These are phyloP conservation scores for Noctua janthina DNA, from an alignment of 2,888 invertebrate genomes.

Conservation along the genomic window DNA sequence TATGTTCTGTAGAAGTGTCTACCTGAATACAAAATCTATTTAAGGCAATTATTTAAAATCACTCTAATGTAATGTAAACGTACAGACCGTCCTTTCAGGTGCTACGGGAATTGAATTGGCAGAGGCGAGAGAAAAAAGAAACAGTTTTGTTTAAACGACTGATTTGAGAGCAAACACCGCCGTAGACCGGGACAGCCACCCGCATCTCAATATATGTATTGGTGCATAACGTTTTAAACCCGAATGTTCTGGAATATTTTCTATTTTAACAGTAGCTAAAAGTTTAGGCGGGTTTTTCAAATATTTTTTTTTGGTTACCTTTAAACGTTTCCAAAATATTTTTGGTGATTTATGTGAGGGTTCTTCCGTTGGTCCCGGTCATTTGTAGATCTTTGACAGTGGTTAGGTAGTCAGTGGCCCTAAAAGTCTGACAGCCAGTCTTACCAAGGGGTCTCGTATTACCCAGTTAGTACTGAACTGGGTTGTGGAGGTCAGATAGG, in stretches of 20 bases:
- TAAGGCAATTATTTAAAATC: slow-evolving; percentile 60
- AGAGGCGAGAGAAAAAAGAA: slow-evolving; percentile 81
- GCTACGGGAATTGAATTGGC: slow-evolving; percentile 82
- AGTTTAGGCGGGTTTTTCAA: slow-evolving; percentile 2
- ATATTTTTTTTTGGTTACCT: neutral
- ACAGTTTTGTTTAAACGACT: slow-evolving; percentile 87
- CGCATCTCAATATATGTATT: slow-evolving; percentile 81
- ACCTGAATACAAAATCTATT: slow-evolving; percentile 38
- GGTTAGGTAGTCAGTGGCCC: too few species aligned
- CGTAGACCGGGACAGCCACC: slow-evolving; percentile 74
- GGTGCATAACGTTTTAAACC: slow-evolving; percentile 59
- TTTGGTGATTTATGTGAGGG: too few species aligned
- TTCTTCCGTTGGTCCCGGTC: too few species aligned
- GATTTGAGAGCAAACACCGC: slow-evolving; percentile 87
- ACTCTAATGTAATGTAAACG: slow-evolving; percentile 75
- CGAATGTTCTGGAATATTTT: slow-evolving; percentile 49
- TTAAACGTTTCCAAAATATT: neutral
- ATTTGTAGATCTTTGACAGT: too few species aligned
- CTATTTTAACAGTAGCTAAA: slow-evolving; percentile 25
- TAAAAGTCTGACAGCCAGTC: too few species aligned
- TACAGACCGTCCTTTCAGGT: slow-evolving; percentile 80
- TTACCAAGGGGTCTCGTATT: too few species aligned
- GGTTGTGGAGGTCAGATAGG: too few species aligned
- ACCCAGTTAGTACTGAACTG: too few species aligned
- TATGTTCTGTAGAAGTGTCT: neutral